Base-by-base conservation (phyloP, 1,140 invertebrate genomes). In the Teleopsis dalmanni region DNA sequence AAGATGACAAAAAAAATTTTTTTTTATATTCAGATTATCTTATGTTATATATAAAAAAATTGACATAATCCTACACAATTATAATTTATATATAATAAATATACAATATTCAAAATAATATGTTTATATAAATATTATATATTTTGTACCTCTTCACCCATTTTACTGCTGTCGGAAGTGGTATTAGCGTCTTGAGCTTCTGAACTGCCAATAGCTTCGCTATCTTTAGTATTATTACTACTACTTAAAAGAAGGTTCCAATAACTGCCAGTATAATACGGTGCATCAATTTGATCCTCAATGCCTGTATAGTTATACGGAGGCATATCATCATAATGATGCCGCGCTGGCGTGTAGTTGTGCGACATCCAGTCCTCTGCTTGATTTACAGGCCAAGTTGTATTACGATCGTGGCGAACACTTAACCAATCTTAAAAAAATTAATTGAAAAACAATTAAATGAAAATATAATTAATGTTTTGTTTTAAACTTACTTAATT, bases 371-470 rank as follows among this genome's bases (percentile, higher is more conserved):
- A 78, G 33, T 80, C 74, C 54, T 87, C 83, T 38, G 81, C 78
- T 41, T 84, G 78, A 48, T 85, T 78, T 8, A 93, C 77, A 0
- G 91, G 90, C 83, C 90, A 94, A 25, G 80, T 77, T 44, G 92
- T 88, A 51, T 88, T 82, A 21, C 88, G 77, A 53, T 85, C 81
- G 50, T 88, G 86, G 50, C 87, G 76, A 4, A 91, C 83, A 56
- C 87, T 84, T 22, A 88, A 76, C 91, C 91, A 96, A 54, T 88
- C 82, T 78, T 63, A 57, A 53, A 55, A 33, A 47, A 59, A 53
- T 43, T 21, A 42, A 9, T 48, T 18, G 1, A 41, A 26, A 16
- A 3, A 36, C 10, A 36, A 35, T 31, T 31, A 10, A 14, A n/a
- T 19, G 2, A 16, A 25, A 8, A 47, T 22, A 0, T 31, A 40